Percentiles rank a stretch among this genome's conserved stretches.
These are phyloP conservation scores for Atrichornis clamosus DNA, from an alignment of 2,113 vertebrate genomes.

Conservation along the genomic window DNA sequence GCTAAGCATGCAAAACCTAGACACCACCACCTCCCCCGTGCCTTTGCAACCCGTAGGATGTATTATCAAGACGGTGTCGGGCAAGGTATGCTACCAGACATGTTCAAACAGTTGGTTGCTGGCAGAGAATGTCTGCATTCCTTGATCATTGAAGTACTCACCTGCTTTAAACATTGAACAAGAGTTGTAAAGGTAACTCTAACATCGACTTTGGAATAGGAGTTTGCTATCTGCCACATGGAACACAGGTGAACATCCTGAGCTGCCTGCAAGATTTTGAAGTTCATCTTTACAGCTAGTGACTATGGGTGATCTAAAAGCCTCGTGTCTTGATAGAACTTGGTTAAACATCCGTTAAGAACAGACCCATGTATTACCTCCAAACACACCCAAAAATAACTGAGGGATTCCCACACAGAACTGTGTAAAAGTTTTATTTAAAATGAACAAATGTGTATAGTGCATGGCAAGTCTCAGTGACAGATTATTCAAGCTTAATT, in stretches of 20 bases:
- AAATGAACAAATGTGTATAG: not conserved
- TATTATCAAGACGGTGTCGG: not conserved
- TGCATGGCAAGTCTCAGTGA: not conserved
- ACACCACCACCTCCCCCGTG: fast-evolving
- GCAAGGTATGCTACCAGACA: not conserved
- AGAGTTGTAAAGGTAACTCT: not conserved
- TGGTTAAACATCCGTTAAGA: not conserved
- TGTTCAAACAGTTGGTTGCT: not conserved
- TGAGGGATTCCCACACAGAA: not conserved
- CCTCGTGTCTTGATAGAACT: not conserved
- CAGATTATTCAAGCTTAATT: not conserved
- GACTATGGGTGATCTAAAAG: not conserved
- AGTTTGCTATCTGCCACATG: not conserved
- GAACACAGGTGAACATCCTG: not conserved
- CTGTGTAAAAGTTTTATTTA: not conserved
- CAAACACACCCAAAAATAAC: not conserved
- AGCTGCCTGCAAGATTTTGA: not conserved
- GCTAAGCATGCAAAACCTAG: not conserved
- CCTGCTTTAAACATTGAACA: not conserved
- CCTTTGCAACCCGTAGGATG: not conserved
- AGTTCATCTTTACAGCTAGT: not conserved
- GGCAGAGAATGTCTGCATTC: not conserved
- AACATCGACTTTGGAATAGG: fast-evolving
- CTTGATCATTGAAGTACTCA: not conserved
- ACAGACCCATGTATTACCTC: not conserved